Evolutionary conservation across 2,113 vertebrate genomes (phyloP).

Genomic region (Leuciscus idus): DNA sequence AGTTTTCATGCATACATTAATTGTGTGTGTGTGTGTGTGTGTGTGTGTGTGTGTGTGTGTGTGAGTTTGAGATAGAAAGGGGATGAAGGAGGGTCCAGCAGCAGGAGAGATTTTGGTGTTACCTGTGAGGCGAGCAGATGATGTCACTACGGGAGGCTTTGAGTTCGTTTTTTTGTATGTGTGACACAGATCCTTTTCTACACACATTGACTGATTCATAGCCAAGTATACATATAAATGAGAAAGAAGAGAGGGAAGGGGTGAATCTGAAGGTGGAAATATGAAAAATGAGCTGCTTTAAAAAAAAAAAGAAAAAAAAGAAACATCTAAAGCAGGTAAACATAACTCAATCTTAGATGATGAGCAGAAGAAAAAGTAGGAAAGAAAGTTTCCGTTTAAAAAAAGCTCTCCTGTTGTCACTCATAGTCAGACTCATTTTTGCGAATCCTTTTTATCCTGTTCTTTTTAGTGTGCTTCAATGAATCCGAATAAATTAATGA

Average conservation of each 20-base stretch:
- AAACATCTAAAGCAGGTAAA: neutral
- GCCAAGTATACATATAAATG: conserved; percentile 54
- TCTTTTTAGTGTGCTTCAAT: neutral
- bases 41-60: conserved; percentile 50
- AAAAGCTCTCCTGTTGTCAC: neutral
- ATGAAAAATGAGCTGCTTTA: neutral
- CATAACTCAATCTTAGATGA: conserved; percentile 17
- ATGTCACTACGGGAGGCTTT: conserved; percentile 63
- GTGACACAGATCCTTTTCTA: conserved; percentile 55
- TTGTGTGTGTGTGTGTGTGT: neutral
- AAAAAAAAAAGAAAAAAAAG: neutral
- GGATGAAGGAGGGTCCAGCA: conserved; percentile 15
- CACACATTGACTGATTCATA: conserved; percentile 45
- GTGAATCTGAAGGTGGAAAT: neutral
- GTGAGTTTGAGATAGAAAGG: conserved; percentile 15
- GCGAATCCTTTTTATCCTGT: neutral
- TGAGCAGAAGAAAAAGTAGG: neutral
- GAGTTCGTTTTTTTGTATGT: conserved; percentile 56
- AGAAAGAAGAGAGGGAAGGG: neutral
- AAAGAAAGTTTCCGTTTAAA: neutral
- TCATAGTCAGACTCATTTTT: neutral
- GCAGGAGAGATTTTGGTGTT: conserved; percentile 43
- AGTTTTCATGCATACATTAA: conserved; percentile 50
- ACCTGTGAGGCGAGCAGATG: conserved; percentile 68
- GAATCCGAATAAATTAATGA: neutral